Evolutionary conservation across 2,797 vertebrate species (phyloP), one percentile per base, ranked within the genome.

Genomic region (Acanthornis magna): DNA sequence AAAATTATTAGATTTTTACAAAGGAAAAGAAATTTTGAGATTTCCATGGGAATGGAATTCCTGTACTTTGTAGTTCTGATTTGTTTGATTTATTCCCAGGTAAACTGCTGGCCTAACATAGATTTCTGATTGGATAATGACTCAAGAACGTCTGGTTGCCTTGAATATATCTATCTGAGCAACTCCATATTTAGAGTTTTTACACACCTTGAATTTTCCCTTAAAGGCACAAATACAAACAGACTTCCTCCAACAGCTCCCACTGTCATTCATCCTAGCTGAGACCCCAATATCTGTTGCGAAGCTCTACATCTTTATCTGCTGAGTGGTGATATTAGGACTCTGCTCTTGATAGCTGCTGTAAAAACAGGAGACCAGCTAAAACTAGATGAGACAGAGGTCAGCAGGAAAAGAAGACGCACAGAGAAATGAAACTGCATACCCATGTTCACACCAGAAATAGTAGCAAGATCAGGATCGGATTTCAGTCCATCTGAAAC

Each of bases 401-500:
- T 84, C 94, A 94, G 62, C 40, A 94, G 45, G 85, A 78, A 89
- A 88, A 95, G 87, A 93, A 94, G 76, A 90, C 9, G 16, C 63
- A 48, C 25, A 67, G 66, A 81, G 89, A 91, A 93, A 55, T 78
- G 80, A 91, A 93, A 94, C 10, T 21, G 30, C 89, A 93, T 92
- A 74, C 51, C 48, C 78, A 26, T 75, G 73, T 81, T 95, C 87
- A 81, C 79, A 94, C 27, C 82, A 88, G 91, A 91, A 94, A 92
- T 96, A 96, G 95, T 75, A 88, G 68, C 62, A 81, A 85, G 94
- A 96, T 68, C 81, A 85, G 72, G 91, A 88, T 95, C 36, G 21
- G 73, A 84, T 96, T 89, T 95, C 95, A 95, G 66, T 61, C 62
- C 51, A 51, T 83, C 55, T 92, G 95, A 93, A 97, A 95, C 70